Conservation (phyloP, 2,888 invertebrate genomes). For the Microchrysa polita region DNA sequence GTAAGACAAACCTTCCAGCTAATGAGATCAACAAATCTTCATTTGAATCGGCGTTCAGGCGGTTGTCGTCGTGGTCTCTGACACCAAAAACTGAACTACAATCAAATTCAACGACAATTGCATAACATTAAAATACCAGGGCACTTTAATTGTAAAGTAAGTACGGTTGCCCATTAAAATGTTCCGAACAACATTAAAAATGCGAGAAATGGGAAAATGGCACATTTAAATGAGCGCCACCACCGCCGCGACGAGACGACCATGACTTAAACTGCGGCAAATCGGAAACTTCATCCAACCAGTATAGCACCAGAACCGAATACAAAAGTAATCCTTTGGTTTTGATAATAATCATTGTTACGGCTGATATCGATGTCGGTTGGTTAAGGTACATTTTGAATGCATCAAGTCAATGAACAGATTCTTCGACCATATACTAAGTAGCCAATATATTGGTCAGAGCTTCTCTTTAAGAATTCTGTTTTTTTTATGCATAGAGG, state of each 20-base stretch:
- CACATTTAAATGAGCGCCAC: constrained; percentile 48
- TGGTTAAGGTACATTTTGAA: background rate
- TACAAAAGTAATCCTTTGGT: constrained; percentile 22
- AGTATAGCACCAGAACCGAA: constrained; percentile 22
- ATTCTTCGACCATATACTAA: background rate
- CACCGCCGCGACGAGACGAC: too few species aligned
- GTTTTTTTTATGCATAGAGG: background rate
- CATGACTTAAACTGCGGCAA: background rate
- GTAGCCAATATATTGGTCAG: constrained; percentile 37
- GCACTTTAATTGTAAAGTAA: constrained; percentile 42
- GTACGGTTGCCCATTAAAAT: constrained; percentile 40
- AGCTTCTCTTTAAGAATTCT: background rate
- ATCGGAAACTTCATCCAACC: constrained; percentile 15
- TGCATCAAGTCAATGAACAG: constrained; percentile 8
- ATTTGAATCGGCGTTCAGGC: constrained; percentile 23
- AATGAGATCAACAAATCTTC: constrained; percentile 42
- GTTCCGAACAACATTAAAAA: constrained; percentile 46
- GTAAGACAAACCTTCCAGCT: constrained; percentile 32
- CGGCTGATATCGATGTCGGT: constrained; percentile 1
- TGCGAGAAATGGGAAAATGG: constrained; percentile 46
- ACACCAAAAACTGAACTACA: too few species aligned
- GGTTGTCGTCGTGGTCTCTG: background rate
- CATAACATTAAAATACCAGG: constrained; percentile 45
- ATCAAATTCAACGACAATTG: constrained; percentile 29
- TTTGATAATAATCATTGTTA: constrained; percentile 32